Percentiles rank a stretch among this genome's conserved stretches.
Evolutionary conservation across 37 sponge, comb jelly and placozoan species (phyloP).

Genomic region (Lycopodina hypogea): DNA sequence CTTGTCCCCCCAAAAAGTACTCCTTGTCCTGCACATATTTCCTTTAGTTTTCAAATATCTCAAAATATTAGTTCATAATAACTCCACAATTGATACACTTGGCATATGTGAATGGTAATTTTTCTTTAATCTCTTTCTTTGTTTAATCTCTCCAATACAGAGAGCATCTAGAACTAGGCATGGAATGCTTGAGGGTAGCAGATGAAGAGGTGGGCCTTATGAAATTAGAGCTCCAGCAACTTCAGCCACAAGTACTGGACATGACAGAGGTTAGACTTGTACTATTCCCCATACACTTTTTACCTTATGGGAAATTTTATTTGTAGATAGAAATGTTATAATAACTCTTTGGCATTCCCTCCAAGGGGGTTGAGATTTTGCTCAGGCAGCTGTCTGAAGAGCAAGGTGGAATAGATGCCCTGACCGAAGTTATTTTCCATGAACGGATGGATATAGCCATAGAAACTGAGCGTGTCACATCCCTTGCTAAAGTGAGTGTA

Average conservation of each 20-base stretch:
- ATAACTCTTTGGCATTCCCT: background rate
- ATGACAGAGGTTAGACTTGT: conserved; percentile 20
- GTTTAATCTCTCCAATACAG: background rate
- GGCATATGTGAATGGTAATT: too few species aligned
- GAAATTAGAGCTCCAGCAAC: conserved; percentile 27
- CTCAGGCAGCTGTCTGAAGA: conserved; percentile 14
- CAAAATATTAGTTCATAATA: background rate
- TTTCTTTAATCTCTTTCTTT: too few species aligned
- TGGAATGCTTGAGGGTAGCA: conserved; percentile 9
- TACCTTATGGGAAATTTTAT: background rate
- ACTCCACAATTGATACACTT: background rate
- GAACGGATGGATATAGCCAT: conserved; percentile 18
- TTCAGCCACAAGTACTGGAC: conserved; percentile 18
- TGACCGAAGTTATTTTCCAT: conserved; percentile 16
- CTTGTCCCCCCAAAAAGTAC: too few species aligned
- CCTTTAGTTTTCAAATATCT: too few species aligned
- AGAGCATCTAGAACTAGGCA: conserved; percentile 17
- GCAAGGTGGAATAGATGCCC: conserved; percentile 6
- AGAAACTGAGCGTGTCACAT: conserved; percentile 31
- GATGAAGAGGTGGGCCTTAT: conserved; percentile 15
- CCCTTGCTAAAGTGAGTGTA: conserved; percentile 13
- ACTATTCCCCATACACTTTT: too few species aligned
- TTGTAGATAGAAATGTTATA: background rate
- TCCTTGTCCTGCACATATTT: too few species aligned
- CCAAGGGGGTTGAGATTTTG: conserved; percentile 20